Percentiles rank a stretch among this genome's conserved stretches.
phyloP scores from a whole-genome alignment of 2,888 invertebrate species.

The Drosophila paramelanica region DNA sequence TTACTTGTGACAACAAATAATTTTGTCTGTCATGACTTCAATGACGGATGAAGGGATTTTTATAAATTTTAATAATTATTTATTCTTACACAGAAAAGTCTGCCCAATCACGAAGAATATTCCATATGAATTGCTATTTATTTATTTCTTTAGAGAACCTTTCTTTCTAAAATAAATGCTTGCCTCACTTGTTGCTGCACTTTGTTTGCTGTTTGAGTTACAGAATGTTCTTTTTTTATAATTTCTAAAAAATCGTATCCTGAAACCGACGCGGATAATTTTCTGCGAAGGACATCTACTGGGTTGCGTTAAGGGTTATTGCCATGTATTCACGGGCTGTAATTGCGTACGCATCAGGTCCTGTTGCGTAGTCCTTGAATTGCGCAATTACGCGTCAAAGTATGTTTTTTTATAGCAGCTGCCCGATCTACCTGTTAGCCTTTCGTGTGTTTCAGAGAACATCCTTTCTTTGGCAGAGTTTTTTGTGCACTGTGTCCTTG shows the following conservation, averaged over 20 bases:
- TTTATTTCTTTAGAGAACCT: no score
- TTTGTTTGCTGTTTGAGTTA: no score
- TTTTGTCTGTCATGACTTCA: no score
- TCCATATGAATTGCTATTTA: no score
- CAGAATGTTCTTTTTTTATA: no score
- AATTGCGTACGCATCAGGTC: conserved; percentile 51
- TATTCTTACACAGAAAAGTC: no score
- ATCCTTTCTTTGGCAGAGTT: conserved; percentile 58
- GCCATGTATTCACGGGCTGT: conserved; percentile 37
- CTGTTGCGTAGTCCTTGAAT: conserved; percentile 48
- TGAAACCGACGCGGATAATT: not conserved
- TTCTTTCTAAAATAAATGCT: no score
- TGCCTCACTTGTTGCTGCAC: no score
- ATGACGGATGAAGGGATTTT: no score
- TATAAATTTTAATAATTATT: no score
- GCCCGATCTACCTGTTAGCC: conserved; percentile 62
- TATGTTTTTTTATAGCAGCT: conserved; percentile 67
- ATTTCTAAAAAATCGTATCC: no score
- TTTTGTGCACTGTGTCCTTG: conserved; percentile 53
- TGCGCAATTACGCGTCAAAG: conserved; percentile 51
- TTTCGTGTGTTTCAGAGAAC: conserved; percentile 43
- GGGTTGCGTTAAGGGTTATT: conserved; percentile 63
- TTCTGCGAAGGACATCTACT: conserved; percentile 37
- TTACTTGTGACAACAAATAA: no score
- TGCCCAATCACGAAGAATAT: not conserved